phyloP scores from a whole-genome alignment of 1,140 invertebrate genomes.

The Trachymyrmex septentrionalis region DNA sequence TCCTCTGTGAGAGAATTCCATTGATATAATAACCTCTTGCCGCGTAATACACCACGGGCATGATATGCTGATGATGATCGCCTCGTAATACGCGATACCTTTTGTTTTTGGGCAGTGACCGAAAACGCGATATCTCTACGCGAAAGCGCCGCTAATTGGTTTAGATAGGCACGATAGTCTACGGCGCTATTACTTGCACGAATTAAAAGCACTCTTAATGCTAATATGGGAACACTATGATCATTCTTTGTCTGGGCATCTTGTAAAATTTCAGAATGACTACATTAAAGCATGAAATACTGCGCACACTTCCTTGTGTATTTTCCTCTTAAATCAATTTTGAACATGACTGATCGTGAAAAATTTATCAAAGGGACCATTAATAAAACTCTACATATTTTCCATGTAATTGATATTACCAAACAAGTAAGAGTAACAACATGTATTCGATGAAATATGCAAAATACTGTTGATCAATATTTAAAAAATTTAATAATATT shows the following conservation, averaged over 20 bases:
- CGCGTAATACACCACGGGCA: constrained; percentile 19
- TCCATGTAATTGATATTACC: background rate
- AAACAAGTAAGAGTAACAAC: background rate
- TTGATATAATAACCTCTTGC: constrained; percentile 30
- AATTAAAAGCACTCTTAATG: constrained; percentile 74
- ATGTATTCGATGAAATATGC: background rate
- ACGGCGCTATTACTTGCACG: constrained; percentile 63
- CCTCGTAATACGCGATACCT: constrained; percentile 33
- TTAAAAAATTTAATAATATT: background rate
- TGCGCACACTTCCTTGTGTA: background rate
- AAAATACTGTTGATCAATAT: constrained; percentile 18
- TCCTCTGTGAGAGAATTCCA: constrained; percentile 43
- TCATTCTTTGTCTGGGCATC: constrained; percentile 62
- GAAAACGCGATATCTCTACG: constrained; percentile 64
- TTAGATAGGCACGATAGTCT: constrained; percentile 67
- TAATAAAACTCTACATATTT: background rate
- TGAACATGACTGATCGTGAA: background rate
- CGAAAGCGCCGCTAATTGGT: constrained; percentile 73
- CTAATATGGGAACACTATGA: constrained; percentile 72
- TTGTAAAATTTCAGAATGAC: constrained; percentile 56
- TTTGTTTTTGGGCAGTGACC: constrained; percentile 74
- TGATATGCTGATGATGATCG: constrained; percentile 39
- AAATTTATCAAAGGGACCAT: background rate
- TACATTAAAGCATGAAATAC: constrained; percentile 46
- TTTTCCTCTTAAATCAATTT: background rate